A percentile compares a stretch with the other conserved stretches of the same genome.
These are phyloP conservation scores for Cosmia pyralina DNA, from an alignment of 2,888 invertebrate species.

Conservation along the genomic window DNA sequence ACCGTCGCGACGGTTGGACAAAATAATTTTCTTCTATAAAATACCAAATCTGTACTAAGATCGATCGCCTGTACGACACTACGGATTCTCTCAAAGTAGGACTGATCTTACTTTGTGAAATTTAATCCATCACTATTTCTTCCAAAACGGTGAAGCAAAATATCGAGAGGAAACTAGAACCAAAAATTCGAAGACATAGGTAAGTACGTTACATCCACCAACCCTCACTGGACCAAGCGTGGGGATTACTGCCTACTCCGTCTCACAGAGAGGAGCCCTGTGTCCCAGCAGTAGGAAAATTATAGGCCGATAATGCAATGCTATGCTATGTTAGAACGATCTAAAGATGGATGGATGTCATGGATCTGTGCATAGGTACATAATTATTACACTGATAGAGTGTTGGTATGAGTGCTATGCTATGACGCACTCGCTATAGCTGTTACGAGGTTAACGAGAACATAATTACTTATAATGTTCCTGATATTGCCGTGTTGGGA, in stretches of 20 bases:
- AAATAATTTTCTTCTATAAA: neutral
- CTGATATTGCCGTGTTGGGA: neutral
- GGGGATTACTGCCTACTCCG: too few relatives aligned
- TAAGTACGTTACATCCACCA: neutral
- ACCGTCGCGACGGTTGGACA: too few relatives aligned
- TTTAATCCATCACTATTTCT: too few relatives aligned
- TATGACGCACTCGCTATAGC: conserved; percentile 16
- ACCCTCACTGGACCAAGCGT: neutral
- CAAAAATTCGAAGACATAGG: neutral
- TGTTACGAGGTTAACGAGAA: conserved; percentile 26
- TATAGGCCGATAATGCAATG: too few relatives aligned
- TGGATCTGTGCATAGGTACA: neutral
- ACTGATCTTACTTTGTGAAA: neutral
- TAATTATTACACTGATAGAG: neutral
- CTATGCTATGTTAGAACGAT: too few relatives aligned
- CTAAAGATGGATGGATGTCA: neutral
- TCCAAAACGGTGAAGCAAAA: neutral
- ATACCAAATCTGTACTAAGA: too few relatives aligned
- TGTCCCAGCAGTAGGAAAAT: neutral
- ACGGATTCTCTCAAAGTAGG: too few relatives aligned
- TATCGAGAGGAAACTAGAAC: neutral
- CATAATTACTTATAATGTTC: conserved; percentile 28
- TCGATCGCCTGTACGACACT: too few relatives aligned
- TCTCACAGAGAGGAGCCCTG: neutral
- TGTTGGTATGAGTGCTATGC: neutral